Base-by-base conservation (phyloP, 2,113 vertebrate genomes). In the Osmerus mordax region DNA sequence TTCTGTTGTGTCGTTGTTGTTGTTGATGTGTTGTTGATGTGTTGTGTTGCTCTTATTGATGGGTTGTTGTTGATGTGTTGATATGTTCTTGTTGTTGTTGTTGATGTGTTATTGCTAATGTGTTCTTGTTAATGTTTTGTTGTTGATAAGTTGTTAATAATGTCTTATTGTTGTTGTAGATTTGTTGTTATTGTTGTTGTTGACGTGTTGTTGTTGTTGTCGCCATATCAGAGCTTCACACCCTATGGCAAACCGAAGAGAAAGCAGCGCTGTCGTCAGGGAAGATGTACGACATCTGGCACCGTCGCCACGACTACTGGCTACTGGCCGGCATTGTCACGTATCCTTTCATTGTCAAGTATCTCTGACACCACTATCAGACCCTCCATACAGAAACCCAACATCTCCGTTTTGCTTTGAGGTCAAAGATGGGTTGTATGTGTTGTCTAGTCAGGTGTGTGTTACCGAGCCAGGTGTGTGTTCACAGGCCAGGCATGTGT, bases 261-360 rank as follows among this genome's bases (percentile, higher is more conserved):
- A 92, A 95, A 29, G 96, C 97, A 0, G 96, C 97, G 0, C 83
- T 97, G 90, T 93, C 97, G 71, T 97, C 97, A 0, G 95, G 96
- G 78, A 99, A 98, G 86, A 96, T 97, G 87, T 96, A 96, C 0
- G 96, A 99, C 88, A 98, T 99, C 88, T 99, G 97, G 97, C 97
- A 99, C 86, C 95, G 97, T 66, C 92, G 97, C 41, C 97, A 99
- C 0, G 97, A 99, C 90, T 99, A 98, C 89, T 99, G 97, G 97
- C 93, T 99, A 61, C 79, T 99, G 88, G 96, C 96, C 0, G 97
- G 96, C 73, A 99, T 98, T 0, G 96, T 99, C 80, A 98, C 96
- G 97, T 99, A 99, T 95, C 97, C 94, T 95, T 90, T 71, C 73
- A 99, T 98, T 0, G 96, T 99, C 80, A 98, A 95, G 97, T 99